A percentile compares a stretch with the other conserved stretches of the same genome.
Evolutionary conservation across 2,888 invertebrate genomes (phyloP).

Genomic region (Nephrocerus scutellatus): DNA sequence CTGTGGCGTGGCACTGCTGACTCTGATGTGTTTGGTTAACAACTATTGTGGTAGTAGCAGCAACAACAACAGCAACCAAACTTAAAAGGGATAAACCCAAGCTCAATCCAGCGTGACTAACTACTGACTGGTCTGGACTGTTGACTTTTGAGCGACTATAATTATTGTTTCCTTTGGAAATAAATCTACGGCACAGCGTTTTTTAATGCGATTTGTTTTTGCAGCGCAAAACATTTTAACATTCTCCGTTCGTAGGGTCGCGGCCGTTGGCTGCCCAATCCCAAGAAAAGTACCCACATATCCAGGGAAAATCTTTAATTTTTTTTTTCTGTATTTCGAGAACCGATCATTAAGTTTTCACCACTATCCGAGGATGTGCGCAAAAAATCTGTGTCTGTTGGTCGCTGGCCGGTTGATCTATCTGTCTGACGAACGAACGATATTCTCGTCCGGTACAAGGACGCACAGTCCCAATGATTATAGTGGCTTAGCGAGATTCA

Average conservation of each 20-base stretch:
- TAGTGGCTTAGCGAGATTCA: too few relatives aligned
- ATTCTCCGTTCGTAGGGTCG: constrained; percentile 1
- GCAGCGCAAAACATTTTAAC: constrained; percentile 1
- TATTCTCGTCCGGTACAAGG: too few relatives aligned
- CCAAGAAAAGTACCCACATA: too few relatives aligned
- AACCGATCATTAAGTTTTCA: constrained; percentile 30
- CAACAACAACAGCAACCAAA: constrained; percentile 10
- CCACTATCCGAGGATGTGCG: constrained; percentile 24
- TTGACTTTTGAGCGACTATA: too few relatives aligned
- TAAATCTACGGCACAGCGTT: constrained; percentile 32
- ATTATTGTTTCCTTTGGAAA: constrained; percentile 36
- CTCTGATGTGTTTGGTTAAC: too few relatives aligned
- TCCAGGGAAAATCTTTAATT: not conserved
- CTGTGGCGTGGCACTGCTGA: too few relatives aligned
- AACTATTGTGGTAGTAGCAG: too few relatives aligned
- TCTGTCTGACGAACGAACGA: too few relatives aligned
- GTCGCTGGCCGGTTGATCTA: not conserved
- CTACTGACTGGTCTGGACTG: too few relatives aligned
- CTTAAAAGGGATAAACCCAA: constrained; percentile 17
- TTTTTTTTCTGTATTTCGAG: constrained; percentile 18
- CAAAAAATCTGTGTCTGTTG: not conserved
- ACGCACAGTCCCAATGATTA: too few relatives aligned
- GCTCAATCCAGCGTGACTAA: constrained; percentile 26
- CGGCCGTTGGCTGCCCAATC: constrained; percentile 7
- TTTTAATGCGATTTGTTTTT: constrained; percentile 5